Percentiles rank a stretch among this genome's conserved stretches.
Evolutionary conservation across 2,888 invertebrate genomes (phyloP).

Genomic region (Mythimna pallens): DNA sequence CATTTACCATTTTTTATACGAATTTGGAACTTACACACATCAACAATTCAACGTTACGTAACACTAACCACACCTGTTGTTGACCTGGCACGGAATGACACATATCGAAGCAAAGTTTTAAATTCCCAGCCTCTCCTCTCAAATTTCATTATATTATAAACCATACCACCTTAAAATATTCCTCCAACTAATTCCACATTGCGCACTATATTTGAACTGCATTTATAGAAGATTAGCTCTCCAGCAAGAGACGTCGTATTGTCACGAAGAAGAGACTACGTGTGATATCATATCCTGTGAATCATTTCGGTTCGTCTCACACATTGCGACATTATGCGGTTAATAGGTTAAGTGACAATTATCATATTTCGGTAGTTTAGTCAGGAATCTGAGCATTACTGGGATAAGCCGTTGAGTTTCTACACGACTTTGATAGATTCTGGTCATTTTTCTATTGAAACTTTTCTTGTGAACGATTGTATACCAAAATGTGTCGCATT

Average conservation of each 20-base stretch:
- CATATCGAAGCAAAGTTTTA: constrained; percentile 7
- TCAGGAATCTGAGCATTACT: constrained; percentile 39
- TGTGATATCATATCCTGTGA: constrained; percentile 88
- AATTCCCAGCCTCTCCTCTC: constrained; percentile 13
- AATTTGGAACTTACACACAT: constrained; percentile 37
- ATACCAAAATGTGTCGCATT: constrained; percentile 20
- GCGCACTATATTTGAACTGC: constrained; percentile 78
- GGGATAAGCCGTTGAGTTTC: constrained; percentile 33
- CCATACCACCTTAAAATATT: constrained; percentile 47
- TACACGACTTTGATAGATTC: constrained; percentile 24
- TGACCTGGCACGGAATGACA: constrained; percentile 35
- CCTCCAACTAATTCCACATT: constrained; percentile 60
- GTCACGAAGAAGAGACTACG: constrained; percentile 73
- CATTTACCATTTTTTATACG: constrained; percentile 47
- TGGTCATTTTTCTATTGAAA: constrained; percentile 6
- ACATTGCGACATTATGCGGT: constrained; percentile 74
- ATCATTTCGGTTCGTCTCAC: constrained; percentile 75
- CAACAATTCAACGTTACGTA: constrained; percentile 43
- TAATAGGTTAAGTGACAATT: constrained; percentile 86
- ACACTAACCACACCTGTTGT: constrained; percentile 51
- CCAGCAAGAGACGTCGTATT: constrained; percentile 77
- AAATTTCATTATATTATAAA: constrained; percentile 9
- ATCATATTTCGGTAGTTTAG: constrained; percentile 70
- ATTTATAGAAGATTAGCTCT: constrained; percentile 81
- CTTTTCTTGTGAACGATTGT: constrained; percentile 4